Evolutionary conservation across 2,888 invertebrate species (phyloP), one percentile per base, ranked within the genome.

Genomic region (Thymelicus acteon): DNA sequence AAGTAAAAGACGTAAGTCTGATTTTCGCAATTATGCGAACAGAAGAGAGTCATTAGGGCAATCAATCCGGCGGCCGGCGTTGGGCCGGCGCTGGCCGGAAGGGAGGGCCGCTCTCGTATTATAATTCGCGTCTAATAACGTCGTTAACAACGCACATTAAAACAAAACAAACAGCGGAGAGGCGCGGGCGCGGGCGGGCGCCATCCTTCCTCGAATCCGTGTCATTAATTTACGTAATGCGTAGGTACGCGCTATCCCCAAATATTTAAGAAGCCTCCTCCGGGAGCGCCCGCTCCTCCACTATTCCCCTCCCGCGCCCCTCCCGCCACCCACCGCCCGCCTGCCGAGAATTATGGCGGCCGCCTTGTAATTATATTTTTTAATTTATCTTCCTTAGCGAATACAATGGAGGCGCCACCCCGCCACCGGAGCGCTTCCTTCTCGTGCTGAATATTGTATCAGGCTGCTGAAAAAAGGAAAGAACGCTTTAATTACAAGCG

Each of bases 301-400:
- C 93, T 92, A 92, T 80, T 88, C 68, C 85, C 85, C 80, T 76
- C 76, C 80, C 77, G 75, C 75, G 81, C 84, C 85, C 84, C 79
- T 81, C 83, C 85, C 80, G 85, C 80, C 82, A 80, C 87, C 77
- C 84, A 80, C 86, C 77, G 80, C 85, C 88, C 92, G 87, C 92
- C 92, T 84, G 92, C 88, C 90, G 92, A 94, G 94, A 94, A 93
- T 94, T 94, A 94, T 95, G 95, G 95, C 95, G 94, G 94, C 93
- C 94, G 94, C 94, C 94, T 94, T 94, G 95, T 95, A 95, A 95
- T 95, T 95, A 95, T 95, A 95, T 95, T 95, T 95, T 95, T 95
- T 95, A 95, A 95, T 95, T 95, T 95, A 95, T 95, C 95, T 95
- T 95, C 95, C 95, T 95, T 95, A 95, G 94, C 94, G 94, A 93